Base-by-base conservation (phyloP, 2,797 vertebrate species). In the Microhierax caerulescens region DNA sequence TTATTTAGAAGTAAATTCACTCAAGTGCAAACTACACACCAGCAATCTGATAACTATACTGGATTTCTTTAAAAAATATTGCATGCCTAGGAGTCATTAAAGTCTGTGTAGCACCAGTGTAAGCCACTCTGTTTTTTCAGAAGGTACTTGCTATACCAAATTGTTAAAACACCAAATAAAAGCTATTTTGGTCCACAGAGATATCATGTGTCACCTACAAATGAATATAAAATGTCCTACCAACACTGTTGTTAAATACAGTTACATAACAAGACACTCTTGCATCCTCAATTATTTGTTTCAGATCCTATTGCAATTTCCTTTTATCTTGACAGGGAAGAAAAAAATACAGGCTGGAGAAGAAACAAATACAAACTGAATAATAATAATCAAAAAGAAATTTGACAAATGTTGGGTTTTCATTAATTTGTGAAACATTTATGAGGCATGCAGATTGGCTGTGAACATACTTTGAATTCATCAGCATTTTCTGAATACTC, bases 381-480 rank as follows among this genome's bases (percentile, higher is more conserved):
- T 85, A 90, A 72, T 88, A 72, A 34, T 77, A 10, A 91, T 91
- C 78, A 95, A 80, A 95, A 57, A 64, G 41, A 75, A 91, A 57
- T 79, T 76, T 81, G 65, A 90, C 57, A 86, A 90, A 79, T 73
- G 10, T 69, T 86, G 11, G 0, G 34, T 90, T 93, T 92, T 88
- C 74, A 93, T 90, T 93, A 95, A 86, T 90, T 69, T 69, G 22
- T 82, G 23, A 94, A 95, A 78, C 70, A 56, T 90, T 95, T 86
- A 85, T 92, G 59, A 86, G 80, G 27, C 57, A 73, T 39, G 54
- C 50, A 94, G 73, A 84, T 61, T 81, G 61, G 13, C 28, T 82
- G 37, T 54, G 39, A 92, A 67, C 22, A 36, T 56, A 51, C n/a
- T 88, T 68, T 82, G 51, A 91, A 95, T 88, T 93, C 59, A 23